Evolutionary conservation across 2,888 invertebrate genomes (phyloP), one percentile per base, ranked within the genome.

Genomic region (Ochlodes sylvanus): DNA sequence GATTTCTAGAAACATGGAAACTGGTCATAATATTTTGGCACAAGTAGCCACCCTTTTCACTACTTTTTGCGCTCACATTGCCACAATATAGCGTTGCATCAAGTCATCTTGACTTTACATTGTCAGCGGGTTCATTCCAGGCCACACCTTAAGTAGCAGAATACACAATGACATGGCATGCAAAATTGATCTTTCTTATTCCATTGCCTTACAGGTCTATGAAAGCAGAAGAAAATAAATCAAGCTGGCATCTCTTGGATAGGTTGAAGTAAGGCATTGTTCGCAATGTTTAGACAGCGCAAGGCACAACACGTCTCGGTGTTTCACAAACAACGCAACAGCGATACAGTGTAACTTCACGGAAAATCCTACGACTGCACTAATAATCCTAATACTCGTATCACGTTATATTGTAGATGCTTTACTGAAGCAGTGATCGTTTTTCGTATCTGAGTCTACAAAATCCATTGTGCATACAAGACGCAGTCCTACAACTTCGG

Each of bases 261-360:
- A 70, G 73, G 71, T 74, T 63, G 70, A 67, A 69, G 57, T 62
- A 63, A 57, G 47, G 68, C 71, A 73, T 75, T 73, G 76, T 77
- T 76, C 76, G 73, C 60, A 56, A 70, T 82, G 85, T 88, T 86
- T 84, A 77, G 79, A 83, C 80, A 79, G 73, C 56, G 76, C 73
- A 75, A 81, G 78, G 77, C 79, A 80, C 84, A 86, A 86, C 85
- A 87, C 71, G 85, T 79, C 77, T 80, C 81, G 63, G 69, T 79
- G 79, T 89, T 89, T 87, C 85, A 84, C 83, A 88, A 89, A 89
- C 89, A 89, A 84, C 76, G 70, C 72, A 68, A 73, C 72, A 77
- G 64, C 63, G 47, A 54, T 65, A 76, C 79, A 76, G 12, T 52
- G 50, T 21, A 38, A n/a, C 41, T 66, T 66, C 66, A 17, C 17